Conservation (phyloP, 1,140 invertebrate genomes). For the Arctopsyche grandis region DNA sequence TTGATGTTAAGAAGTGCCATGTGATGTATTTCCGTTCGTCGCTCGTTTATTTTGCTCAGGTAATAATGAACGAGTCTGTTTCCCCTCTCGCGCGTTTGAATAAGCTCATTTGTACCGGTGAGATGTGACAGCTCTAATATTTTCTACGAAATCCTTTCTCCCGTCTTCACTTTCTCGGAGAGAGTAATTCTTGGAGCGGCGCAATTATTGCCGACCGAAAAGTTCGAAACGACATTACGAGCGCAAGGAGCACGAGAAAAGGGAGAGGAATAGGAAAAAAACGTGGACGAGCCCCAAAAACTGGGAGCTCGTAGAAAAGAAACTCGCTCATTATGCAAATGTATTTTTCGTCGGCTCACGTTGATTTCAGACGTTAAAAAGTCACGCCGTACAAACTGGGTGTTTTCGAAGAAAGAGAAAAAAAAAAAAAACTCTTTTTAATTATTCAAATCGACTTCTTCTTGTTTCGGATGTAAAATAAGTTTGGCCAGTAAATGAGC, state of each 20-base stretch:
- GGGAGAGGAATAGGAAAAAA: not conserved
- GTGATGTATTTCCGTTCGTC: not conserved
- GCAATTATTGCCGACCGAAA: slow-evolving; percentile 28
- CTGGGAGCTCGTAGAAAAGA: not conserved
- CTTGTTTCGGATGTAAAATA: not conserved
- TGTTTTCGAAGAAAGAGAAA: no score
- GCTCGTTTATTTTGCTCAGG: slow-evolving; percentile 21
- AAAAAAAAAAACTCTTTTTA: not conserved
- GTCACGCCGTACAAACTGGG: not conserved
- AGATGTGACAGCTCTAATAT: slow-evolving; percentile 24
- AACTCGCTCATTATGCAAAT: slow-evolving; percentile 23
- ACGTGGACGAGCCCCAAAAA: not conserved
- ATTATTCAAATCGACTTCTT: slow-evolving; percentile 10
- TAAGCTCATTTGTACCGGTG: slow-evolving; percentile 26
- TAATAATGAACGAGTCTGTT: slow-evolving; percentile 14
- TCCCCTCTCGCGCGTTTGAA: slow-evolving; percentile 21
- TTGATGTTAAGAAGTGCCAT: no score
- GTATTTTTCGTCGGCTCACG: not conserved
- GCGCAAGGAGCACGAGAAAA: not conserved
- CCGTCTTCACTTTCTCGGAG: not conserved
- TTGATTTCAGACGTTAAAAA: slow-evolving; percentile 4
- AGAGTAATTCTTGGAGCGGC: not conserved
- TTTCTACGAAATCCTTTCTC: slow-evolving; percentile 23
- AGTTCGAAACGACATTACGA: slow-evolving; percentile 12
- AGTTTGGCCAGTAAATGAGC: not conserved